Percentiles rank a stretch among this genome's conserved stretches.
phyloP scores from a whole-genome alignment of 2,797 vertebrate genomes.

The Tapera naevia region DNA sequence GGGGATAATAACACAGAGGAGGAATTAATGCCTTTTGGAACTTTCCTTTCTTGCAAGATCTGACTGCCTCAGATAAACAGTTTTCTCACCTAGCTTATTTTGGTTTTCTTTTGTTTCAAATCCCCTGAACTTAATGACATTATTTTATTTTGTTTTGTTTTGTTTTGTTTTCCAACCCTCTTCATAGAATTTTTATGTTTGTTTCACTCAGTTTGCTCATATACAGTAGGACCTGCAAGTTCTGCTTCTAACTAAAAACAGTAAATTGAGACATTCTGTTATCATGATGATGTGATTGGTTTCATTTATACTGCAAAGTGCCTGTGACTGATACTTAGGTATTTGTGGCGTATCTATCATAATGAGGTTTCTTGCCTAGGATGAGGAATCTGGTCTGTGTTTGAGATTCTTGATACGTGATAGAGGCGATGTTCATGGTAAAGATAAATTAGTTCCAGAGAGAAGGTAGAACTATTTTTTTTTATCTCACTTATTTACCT shows the following conservation, averaged over 20 bases:
- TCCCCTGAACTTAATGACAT: not conserved
- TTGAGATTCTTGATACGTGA: not conserved
- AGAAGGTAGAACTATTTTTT: not conserved
- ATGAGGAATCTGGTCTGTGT: not conserved
- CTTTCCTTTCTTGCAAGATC: constrained; percentile 48
- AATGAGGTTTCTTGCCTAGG: not conserved
- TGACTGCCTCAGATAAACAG: not conserved
- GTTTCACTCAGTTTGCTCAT: not conserved
- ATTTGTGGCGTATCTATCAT: not conserved
- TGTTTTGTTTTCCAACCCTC: not conserved
- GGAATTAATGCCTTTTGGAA: constrained; percentile 52
- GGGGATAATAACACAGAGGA: constrained; percentile 40
- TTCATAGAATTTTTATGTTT: not conserved
- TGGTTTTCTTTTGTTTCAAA: not conserved
- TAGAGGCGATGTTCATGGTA: not conserved
- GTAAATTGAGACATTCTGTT: not conserved
- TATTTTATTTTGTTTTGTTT: not conserved
- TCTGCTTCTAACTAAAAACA: not conserved
- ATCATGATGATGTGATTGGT: not conserved
- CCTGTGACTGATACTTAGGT: not conserved
- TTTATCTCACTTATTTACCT: not conserved
- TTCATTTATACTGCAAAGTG: not conserved
- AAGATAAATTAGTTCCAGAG: not conserved
- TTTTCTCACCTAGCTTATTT: not conserved
- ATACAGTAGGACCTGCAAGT: not conserved